These are phyloP conservation scores for Nothobranchius kuhntae DNA, from an alignment of 2,113 vertebrate genomes.

Conservation along the genomic window DNA sequence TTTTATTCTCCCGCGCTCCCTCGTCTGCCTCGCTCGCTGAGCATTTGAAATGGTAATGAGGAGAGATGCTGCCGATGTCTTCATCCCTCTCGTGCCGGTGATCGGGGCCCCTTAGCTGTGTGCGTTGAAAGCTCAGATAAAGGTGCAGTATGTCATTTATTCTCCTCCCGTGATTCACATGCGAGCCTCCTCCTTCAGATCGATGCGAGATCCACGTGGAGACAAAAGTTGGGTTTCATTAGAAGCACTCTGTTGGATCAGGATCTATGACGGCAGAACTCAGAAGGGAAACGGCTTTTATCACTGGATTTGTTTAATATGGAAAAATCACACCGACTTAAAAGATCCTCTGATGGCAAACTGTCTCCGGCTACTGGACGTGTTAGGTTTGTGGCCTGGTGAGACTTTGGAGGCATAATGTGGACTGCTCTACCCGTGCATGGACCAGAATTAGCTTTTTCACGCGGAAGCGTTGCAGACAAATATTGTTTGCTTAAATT, in stretches of 20 bases:
- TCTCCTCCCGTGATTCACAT: constrained; percentile 53
- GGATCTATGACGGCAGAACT: not conserved
- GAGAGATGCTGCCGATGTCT: constrained; percentile 77
- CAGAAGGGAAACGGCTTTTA: constrained; percentile 3
- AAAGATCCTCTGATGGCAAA: constrained; percentile 22
- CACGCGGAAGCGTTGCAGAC: too few species aligned
- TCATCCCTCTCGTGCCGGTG: constrained; percentile 68
- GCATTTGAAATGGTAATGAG: constrained; percentile 81
- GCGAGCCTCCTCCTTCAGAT: constrained; percentile 50
- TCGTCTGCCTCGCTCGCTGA: constrained; percentile 61
- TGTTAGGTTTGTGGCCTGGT: not conserved
- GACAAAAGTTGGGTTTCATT: constrained; percentile 26
- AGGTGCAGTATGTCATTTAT: constrained; percentile 74
- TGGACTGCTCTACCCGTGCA: too few species aligned
- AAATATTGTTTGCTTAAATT: too few species aligned
- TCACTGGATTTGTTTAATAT: constrained; percentile 9
- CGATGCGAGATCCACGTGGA: constrained; percentile 41
- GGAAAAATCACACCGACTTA: constrained; percentile 9
- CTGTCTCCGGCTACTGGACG: not conserved
- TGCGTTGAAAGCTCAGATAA: constrained; percentile 67
- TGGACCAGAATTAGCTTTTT: too few species aligned
- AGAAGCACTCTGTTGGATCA: constrained; percentile 27
- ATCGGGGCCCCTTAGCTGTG: constrained; percentile 60
- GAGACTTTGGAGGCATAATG: not conserved
- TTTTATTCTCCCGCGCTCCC: constrained; percentile 61